Base-by-base conservation (phyloP, 2,113 vertebrate genomes). In the Mesoclemmys tuberculata region DNA sequence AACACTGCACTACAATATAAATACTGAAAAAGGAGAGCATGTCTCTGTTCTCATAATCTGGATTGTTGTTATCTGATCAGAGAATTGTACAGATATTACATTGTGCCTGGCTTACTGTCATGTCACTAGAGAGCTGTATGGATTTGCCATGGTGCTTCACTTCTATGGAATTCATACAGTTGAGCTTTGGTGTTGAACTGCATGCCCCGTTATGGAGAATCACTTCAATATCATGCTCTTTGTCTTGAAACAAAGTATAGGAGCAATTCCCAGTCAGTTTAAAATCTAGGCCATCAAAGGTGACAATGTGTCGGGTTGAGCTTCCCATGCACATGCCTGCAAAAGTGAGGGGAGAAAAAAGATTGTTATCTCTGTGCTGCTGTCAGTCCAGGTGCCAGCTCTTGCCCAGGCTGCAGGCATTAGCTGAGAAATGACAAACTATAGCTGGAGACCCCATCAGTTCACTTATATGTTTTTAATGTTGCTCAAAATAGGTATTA, bases 311-410 rank as follows among this genome's bases (percentile, higher is more conserved):
- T 95, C 98, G 99, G 86, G 99, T 99, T 18, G 99, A 99, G 94
- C 99, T 99, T 89, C 99, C 99, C 85, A 98, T 99, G 80, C 99
- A 99, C 85, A 98, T 98, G 96, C 99, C 99, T 99, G 95, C 61
- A 79, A 52, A 80, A 79, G 48, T 12, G 16, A 29, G 51, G 54
- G 31, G 21, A 61, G 26, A 27, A 24, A 14, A 13, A 19, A 22
- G 18, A 21, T n/a, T 7, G 19, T 68, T 68, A n/a, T 68, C 35
- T 68, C 14, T 64, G 14, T 64, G 31, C 35, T 3, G 2, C 31
- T 35, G 31, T 13, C 61, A 64, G 61, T 64, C 61, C 61, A 21
- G 31, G 16, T n/a, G 61, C 18, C 8, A 68, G 61, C 35, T 68
- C 61, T n/a, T n/a, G 16, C 35, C 35, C 35, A 68, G 16, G 31